These are phyloP conservation scores for Papilio polyxenes DNA, from an alignment of 1,140 invertebrate genomes.

Conservation along the genomic window DNA sequence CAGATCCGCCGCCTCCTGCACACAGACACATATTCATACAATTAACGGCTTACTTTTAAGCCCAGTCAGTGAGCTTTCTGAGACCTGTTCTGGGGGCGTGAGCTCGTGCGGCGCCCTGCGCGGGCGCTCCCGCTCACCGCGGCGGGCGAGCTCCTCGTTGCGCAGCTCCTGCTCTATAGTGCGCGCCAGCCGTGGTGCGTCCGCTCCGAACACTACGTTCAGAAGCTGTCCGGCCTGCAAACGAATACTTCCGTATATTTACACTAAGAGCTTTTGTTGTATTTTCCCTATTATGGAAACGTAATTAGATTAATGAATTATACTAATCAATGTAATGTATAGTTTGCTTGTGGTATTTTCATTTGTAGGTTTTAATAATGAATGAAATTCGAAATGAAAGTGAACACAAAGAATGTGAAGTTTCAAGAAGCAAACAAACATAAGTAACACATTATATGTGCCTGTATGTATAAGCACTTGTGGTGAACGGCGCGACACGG, in stretches of 20 bases:
- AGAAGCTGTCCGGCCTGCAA: constrained; percentile 89
- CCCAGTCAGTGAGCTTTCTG: not conserved
- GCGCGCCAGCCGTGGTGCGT: constrained; percentile 89
- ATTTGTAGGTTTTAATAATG: no score
- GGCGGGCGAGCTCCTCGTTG: constrained; percentile 78
- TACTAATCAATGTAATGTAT: no score
- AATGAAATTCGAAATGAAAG: no score
- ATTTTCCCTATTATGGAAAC: no score
- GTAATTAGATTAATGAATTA: no score
- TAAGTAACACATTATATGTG: not conserved
- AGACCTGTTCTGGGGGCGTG: constrained; percentile 81
- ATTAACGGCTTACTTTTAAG: not conserved
- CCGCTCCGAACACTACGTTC: constrained; percentile 91
- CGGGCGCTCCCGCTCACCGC: constrained; percentile 67
- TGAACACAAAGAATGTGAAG: not conserved
- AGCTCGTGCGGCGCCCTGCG: constrained; percentile 80
- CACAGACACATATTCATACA: not conserved
- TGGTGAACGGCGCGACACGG: not conserved
- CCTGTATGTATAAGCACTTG: not conserved
- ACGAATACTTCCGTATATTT: not conserved
- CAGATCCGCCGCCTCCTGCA: constrained; percentile 62
- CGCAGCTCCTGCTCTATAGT: constrained; percentile 89
- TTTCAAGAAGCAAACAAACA: not conserved
- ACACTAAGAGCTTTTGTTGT: no score
- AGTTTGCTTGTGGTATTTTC: no score